These are phyloP conservation scores for Gallinago nigripennis DNA, from an alignment of 2,797 vertebrate genomes.

Conservation along the genomic window DNA sequence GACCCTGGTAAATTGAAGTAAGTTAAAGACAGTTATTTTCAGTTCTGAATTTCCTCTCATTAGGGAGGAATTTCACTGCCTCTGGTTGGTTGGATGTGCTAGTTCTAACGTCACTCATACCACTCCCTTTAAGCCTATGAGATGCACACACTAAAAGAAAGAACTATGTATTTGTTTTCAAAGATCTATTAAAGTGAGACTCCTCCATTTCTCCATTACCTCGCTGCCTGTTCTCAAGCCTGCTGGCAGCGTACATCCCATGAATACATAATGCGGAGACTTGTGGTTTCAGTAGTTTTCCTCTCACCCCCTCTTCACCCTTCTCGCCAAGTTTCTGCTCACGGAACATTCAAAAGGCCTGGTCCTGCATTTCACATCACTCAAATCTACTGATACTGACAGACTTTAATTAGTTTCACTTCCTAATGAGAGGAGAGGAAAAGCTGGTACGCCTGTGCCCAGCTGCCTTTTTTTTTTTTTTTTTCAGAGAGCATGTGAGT, in stretches of 20 bases:
- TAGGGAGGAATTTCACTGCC: background rate
- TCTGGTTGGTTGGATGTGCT: background rate
- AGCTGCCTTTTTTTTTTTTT: background rate
- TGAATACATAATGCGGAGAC: conserved; percentile 44
- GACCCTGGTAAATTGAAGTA: background rate
- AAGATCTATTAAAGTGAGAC: background rate
- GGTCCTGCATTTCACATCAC: conserved; percentile 40
- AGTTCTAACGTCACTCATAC: background rate
- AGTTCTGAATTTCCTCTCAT: background rate
- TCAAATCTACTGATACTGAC: conserved; percentile 19
- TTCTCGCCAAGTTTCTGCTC: conserved; percentile 43
- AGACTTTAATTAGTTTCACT: conserved; percentile 42
- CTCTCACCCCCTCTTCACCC: background rate
- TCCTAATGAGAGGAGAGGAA: conserved; percentile 1
- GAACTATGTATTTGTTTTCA: background rate
- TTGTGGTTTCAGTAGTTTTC: conserved; percentile 28
- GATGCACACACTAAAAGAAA: background rate
- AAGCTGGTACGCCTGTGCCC: background rate
- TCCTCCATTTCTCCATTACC: background rate
- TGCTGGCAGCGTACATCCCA: background rate
- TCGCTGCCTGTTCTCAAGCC: conserved; percentile 12
- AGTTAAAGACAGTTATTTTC: background rate
- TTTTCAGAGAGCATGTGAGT: background rate
- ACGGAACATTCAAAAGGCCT: conserved; percentile 31
- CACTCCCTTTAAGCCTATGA: background rate